Evolutionary conservation across 2,888 invertebrate genomes (phyloP).

Genomic region (Limnephilus rhombicus): DNA sequence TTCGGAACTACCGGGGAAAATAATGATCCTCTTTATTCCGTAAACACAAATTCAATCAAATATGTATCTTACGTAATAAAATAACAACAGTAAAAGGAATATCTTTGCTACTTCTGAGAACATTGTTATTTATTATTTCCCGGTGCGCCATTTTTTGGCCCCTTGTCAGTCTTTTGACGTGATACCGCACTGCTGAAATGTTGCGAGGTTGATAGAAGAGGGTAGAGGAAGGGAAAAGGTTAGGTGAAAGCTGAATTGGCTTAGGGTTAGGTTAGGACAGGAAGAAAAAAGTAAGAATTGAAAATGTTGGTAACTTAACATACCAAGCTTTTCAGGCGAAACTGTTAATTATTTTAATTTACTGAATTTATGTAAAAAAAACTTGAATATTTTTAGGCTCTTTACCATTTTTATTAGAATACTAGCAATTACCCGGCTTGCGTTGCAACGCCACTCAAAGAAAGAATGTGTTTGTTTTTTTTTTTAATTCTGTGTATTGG

Average conservation of each 20-base stretch:
- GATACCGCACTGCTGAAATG: neutral
- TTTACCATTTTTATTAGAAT: no score
- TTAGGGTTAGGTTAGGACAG: neutral
- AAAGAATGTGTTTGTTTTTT: no score
- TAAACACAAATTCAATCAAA: neutral
- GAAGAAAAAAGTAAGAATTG: neutral
- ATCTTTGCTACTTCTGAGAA: neutral
- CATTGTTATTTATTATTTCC: neutral
- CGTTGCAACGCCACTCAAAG: no score
- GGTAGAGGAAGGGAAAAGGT: neutral
- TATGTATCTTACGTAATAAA: neutral
- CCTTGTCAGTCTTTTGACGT: neutral
- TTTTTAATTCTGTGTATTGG: no score
- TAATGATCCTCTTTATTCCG: constrained; percentile 1
- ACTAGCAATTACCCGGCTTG: no score
- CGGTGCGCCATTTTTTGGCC: neutral
- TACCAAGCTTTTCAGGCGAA: neutral
- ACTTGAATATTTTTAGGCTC: no score
- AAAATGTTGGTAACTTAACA: neutral
- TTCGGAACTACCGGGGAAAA: neutral
- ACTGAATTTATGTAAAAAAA: no score
- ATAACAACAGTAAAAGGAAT: neutral
- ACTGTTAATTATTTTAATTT: neutral
- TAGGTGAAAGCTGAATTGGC: neutral
- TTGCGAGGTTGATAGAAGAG: neutral